Percentiles rank a stretch among this genome's conserved stretches.
Conservation (phyloP, 2,797 vertebrate species). For the Falco rusticolus region DNA sequence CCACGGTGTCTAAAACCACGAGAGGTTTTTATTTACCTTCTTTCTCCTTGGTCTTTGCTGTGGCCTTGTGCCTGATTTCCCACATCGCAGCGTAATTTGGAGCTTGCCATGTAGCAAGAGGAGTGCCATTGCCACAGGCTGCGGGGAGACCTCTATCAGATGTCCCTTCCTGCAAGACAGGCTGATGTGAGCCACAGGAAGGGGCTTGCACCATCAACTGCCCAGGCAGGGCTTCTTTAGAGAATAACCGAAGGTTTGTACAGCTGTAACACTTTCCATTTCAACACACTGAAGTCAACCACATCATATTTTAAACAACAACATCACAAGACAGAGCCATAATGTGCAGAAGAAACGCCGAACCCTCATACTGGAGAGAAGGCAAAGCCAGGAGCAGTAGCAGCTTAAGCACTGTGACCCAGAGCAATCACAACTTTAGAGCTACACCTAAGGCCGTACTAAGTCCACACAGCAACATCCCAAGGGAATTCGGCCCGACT, state of each 20-base stretch:
- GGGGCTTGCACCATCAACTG: background rate
- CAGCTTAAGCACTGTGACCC: accelerated
- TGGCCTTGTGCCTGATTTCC: background rate
- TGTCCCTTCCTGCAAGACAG: accelerated
- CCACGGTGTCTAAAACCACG: accelerated
- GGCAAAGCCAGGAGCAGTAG: background rate
- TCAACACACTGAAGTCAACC: background rate
- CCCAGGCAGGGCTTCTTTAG: background rate
- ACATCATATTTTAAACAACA: background rate
- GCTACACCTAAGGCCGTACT: accelerated
- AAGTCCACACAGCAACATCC: background rate
- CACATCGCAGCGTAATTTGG: background rate
- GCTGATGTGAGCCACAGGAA: background rate
- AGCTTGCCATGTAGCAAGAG: background rate
- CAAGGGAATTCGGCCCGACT: accelerated
- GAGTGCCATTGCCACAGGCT: background rate
- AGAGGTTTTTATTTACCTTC: background rate
- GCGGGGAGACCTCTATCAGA: background rate
- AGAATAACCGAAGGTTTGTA: background rate
- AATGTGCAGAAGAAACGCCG: background rate
- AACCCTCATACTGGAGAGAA: too few relatives aligned
- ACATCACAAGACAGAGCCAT: background rate
- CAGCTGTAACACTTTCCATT: background rate
- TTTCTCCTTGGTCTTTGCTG: background rate
- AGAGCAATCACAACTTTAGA: background rate